Conservation (phyloP, 2,888 invertebrate genomes). For the Caenorhabditis drosophilae region DNA sequence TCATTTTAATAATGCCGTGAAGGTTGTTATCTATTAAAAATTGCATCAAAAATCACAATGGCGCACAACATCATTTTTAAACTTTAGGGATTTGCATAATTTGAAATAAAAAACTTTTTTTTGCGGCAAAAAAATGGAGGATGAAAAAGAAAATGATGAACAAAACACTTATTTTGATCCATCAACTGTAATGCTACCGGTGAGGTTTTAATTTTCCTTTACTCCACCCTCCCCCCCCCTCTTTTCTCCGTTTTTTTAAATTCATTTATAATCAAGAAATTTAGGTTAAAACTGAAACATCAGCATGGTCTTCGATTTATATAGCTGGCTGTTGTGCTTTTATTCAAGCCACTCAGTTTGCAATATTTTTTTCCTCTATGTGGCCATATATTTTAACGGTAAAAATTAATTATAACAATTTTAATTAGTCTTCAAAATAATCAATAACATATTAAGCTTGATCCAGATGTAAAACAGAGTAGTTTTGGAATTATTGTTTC, state of each 20-base stretch:
- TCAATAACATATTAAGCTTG: conserved; percentile 21
- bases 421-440: background rate
- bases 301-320: conserved; percentile 50
- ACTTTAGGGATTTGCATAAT: conserved; percentile 26
- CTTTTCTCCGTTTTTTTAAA: too few relatives aligned
- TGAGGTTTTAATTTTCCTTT: too few relatives aligned
- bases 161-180: too few relatives aligned
- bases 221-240: too few relatives aligned
- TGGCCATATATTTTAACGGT: conserved; percentile 48
- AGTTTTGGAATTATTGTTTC: conserved; percentile 45
- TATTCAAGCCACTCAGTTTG: conserved; percentile 47
- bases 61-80: too few relatives aligned
- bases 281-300: conserved; percentile 29
- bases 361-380: conserved; percentile 48
- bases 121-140: too few relatives aligned
- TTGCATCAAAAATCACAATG: too few relatives aligned
- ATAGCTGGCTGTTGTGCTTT: conserved; percentile 40
- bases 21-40: too few relatives aligned
- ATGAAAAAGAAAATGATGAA: conserved; percentile 8
- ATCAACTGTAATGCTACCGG: conserved; percentile 35
- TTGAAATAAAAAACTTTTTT: conserved; percentile 18
- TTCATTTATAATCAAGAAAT: too few relatives aligned
- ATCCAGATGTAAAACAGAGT: conserved; percentile 36
- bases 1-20: too few relatives aligned
- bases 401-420: background rate